These are phyloP conservation scores for Stichopus horrens DNA, from an alignment of 53 echinoderm and acorn worm genomes.

Conservation along the genomic window DNA sequence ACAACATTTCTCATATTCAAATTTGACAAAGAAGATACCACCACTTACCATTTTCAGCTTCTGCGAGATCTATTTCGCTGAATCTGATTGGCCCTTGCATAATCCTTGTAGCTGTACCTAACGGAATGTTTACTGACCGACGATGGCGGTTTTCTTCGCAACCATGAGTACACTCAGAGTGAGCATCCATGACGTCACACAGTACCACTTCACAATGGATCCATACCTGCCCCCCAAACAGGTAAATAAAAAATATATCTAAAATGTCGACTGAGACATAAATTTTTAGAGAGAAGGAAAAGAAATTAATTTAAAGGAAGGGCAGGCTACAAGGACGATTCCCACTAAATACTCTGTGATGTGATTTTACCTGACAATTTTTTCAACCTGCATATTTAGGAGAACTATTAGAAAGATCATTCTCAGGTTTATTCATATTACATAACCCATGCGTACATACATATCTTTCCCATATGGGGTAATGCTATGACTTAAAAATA, in stretches of 20 bases:
- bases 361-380: too few species aligned
- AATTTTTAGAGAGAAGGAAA: too few species aligned
- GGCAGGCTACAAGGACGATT: too few species aligned
- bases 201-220: background rate
- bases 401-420: too few species aligned
- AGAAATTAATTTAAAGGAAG: too few species aligned
- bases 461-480: background rate
- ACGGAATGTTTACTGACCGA: background rate
- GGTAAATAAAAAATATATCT: background rate
- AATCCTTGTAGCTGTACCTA: background rate
- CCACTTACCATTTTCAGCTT: background rate
- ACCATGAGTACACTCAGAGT: background rate
- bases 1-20: too few species aligned
- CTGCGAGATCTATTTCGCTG: background rate
- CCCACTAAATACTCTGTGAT: too few species aligned
- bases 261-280: too few species aligned
- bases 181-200: background rate
- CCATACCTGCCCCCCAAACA: background rate
- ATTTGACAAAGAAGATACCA: too few species aligned
- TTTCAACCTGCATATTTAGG: too few species aligned
- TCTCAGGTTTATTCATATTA: too few species aligned
- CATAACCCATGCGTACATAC: background rate
- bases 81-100: background rate
- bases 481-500: background rate
- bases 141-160: background rate